Conservation (phyloP, 1,140 invertebrate genomes). For the Trichonephila clavipes region DNA sequence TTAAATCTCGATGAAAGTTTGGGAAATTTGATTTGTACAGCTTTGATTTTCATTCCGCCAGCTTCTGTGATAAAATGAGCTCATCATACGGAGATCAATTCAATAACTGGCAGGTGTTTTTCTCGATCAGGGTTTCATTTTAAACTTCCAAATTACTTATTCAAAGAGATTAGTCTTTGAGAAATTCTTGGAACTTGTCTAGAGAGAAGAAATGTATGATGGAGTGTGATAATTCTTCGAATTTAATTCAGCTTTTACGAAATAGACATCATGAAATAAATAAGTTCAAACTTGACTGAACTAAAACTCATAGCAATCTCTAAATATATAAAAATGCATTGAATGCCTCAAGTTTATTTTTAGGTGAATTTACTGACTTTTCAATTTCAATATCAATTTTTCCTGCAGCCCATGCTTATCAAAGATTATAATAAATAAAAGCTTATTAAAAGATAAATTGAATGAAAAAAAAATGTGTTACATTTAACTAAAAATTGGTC, state of each 20-base stretch:
- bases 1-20: conserved; percentile 24
- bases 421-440: too few species aligned
- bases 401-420: too few species aligned
- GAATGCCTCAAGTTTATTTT: too few species aligned
- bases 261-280: background rate
- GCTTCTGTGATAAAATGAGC: background rate
- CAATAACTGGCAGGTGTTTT: conserved; percentile 3
- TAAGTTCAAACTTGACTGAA: too few species aligned
- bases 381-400: too few species aligned
- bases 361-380: too few species aligned
- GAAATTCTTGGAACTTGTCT: background rate
- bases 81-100: conserved; percentile 17
- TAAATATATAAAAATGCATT: too few species aligned
- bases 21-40: conserved; percentile 24
- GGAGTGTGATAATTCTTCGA: background rate
- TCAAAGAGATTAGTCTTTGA: conserved; percentile 21
- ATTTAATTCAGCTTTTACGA: background rate
- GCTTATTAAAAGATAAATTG: too few species aligned
- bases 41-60: background rate
- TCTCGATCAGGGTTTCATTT: background rate
- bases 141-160: conserved; percentile 28
- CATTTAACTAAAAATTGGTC: too few species aligned
- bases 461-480: too few species aligned
- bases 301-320: too few species aligned
- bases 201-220: background rate